Conservation (phyloP, 2,113 vertebrate genomes). For the Euleptes europaea region DNA sequence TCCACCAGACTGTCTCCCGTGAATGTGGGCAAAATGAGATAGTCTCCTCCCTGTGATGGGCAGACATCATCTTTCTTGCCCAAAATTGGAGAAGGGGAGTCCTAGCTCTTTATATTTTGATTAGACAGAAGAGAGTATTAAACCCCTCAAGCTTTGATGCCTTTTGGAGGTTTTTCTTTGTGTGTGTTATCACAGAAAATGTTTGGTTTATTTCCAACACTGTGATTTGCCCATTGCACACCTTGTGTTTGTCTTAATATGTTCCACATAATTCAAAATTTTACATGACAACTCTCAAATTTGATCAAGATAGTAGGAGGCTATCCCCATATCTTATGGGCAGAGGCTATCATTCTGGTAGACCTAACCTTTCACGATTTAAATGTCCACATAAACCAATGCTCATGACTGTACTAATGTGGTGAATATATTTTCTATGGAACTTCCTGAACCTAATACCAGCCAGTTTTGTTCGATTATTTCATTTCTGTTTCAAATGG, state of each 20-base stretch:
- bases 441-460: neutral
- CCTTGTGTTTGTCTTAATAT: no score
- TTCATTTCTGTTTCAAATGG: neutral
- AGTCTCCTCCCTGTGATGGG: neutral
- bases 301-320: no score
- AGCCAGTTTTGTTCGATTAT: neutral
- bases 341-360: no score
- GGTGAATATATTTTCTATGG: no score
- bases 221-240: no score
- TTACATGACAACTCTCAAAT: no score
- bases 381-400: no score
- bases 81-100: neutral
- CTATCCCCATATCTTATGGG: no score
- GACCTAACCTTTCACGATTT: no score
- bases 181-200: neutral
- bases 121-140: neutral
- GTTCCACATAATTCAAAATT: no score
- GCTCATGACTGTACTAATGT: no score
- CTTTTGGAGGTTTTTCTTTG: neutral
- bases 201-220: neutral
- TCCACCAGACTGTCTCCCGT: neutral
- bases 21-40: neutral
- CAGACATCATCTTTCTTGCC: neutral
- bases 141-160: neutral
- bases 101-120: neutral